Conservation (phyloP, 1,140 invertebrate genomes). For the Asbolus verrucosus region DNA sequence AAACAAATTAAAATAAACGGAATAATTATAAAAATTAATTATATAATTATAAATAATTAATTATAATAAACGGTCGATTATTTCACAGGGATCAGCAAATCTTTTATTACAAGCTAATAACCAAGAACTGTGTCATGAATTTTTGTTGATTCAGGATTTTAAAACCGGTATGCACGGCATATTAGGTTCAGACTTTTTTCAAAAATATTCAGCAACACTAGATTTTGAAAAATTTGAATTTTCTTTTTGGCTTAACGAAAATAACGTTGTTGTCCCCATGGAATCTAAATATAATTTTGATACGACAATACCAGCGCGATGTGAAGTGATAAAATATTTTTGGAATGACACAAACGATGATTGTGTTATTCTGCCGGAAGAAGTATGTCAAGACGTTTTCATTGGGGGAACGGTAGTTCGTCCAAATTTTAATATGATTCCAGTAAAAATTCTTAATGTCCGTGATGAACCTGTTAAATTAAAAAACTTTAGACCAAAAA, state of each 20-base stretch:
- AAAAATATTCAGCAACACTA: slow-evolving; percentile 40
- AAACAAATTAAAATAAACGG: too few relatives aligned
- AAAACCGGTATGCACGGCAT: slow-evolving; percentile 42
- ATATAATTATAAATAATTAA: too few relatives aligned
- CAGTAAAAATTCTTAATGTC: slow-evolving; percentile 43
- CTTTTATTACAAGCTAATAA: too few relatives aligned
- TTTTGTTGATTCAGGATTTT: slow-evolving; percentile 44
- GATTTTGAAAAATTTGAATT: slow-evolving; percentile 43
- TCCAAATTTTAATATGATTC: slow-evolving; percentile 38
- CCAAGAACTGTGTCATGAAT: slow-evolving; percentile 39
- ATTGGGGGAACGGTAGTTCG: slow-evolving; percentile 33
- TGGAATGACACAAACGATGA: too few relatives aligned
- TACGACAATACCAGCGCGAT: slow-evolving; percentile 41
- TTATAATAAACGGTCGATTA: too few relatives aligned
- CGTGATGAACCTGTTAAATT: slow-evolving; percentile 44
- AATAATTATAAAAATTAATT: too few relatives aligned
- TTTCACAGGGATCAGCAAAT: not conserved
- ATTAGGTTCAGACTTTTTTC: slow-evolving; percentile 49
- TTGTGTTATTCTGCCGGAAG: too few relatives aligned
- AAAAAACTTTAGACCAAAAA: slow-evolving; percentile 47
- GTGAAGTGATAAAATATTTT: slow-evolving; percentile 49
- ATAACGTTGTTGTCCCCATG: slow-evolving; percentile 20
- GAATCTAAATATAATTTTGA: slow-evolving; percentile 38
- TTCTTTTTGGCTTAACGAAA: slow-evolving; percentile 27
- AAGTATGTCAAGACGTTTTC: slow-evolving; percentile 46